Conservation (phyloP, 2,797 vertebrate species). For the Smutsia gigantea region DNA sequence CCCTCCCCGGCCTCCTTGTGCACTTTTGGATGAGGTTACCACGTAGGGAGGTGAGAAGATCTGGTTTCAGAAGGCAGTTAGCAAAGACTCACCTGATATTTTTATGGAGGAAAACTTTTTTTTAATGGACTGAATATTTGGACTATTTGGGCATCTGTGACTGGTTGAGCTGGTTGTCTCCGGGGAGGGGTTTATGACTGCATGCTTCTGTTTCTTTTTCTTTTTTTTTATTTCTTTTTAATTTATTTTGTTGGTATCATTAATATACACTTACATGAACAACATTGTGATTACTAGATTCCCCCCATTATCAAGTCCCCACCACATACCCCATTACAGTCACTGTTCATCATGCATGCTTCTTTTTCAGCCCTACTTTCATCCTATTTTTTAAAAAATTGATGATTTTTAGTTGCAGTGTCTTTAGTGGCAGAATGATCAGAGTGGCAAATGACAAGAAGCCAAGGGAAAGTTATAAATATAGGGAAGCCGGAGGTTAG, state of each 20-base stretch:
- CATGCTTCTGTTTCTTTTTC: not conserved
- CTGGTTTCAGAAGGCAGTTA: not conserved
- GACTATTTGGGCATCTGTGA: not conserved
- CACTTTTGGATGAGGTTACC: not conserved
- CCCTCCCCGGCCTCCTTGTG: not conserved
- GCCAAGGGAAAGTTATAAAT: no score
- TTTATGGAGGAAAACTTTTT: not conserved
- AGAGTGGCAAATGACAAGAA: slow-evolving; percentile 7
- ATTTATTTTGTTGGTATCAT: no score
- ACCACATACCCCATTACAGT: no score
- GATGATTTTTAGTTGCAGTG: not conserved
- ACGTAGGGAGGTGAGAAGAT: not conserved
- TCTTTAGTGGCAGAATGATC: not conserved
- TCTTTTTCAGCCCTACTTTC: not conserved
- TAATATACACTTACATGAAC: no score
- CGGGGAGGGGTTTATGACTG: not conserved
- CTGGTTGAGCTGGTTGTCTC: not conserved
- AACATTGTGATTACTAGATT: no score
- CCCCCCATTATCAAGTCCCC: no score
- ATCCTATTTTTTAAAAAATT: not conserved
- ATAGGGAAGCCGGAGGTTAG: not conserved
- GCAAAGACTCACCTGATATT: not conserved
- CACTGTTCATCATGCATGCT: not conserved
- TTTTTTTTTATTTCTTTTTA: no score
- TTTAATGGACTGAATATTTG: not conserved